A percentile compares a stretch with the other conserved stretches of the same genome.
Conservation (phyloP, 92 coral and sea anemone species). For the Galaxea fascicularis region DNA sequence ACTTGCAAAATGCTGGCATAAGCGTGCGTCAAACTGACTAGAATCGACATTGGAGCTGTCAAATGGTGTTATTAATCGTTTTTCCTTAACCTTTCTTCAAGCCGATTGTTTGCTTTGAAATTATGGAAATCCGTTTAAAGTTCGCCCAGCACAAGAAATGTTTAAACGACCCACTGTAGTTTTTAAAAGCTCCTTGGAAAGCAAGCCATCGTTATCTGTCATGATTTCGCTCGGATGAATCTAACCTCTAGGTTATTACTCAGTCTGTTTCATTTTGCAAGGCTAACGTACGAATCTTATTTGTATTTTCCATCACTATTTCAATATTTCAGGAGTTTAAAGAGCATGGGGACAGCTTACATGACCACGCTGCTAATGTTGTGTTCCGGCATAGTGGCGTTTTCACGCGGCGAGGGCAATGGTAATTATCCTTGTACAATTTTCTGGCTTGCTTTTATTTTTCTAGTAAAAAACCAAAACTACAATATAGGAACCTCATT, state of each 20-base stretch:
- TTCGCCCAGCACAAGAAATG: background rate
- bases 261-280: background rate
- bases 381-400: background rate
- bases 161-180: background rate
- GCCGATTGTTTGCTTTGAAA: conserved; percentile 10
- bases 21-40: conserved; percentile 8
- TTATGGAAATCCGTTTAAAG: background rate
- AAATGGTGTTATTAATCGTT: background rate
- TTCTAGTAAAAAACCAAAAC: too few relatives aligned
- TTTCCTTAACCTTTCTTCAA: background rate
- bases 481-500: background rate
- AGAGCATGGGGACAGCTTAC: background rate
- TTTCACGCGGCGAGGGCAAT: background rate
- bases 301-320: background rate
- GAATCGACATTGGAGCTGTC: background rate
- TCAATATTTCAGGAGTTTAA: background rate
- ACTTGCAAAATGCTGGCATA: background rate
- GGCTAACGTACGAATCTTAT: background rate
- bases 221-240: background rate
- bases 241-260: background rate
- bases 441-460: background rate
- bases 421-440: background rate
- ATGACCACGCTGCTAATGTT: background rate
- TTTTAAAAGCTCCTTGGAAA: background rate
- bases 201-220: background rate